Percentiles rank a stretch among this genome's conserved stretches.
Evolutionary conservation across 2,888 invertebrate species (phyloP).

Genomic region (Eristalinus aeneus): DNA sequence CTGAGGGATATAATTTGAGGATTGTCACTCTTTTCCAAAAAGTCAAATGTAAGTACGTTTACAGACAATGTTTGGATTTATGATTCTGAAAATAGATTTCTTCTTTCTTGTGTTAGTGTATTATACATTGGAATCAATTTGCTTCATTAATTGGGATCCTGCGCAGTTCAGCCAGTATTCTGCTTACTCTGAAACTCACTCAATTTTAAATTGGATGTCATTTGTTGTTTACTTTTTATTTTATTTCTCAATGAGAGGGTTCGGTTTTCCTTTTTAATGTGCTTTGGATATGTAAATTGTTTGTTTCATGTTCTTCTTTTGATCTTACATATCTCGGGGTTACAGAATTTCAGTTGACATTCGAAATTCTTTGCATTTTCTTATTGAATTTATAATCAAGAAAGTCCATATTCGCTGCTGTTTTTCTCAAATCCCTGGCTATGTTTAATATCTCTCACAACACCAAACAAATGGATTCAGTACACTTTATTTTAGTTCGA

Average conservation of each 20-base stretch:
- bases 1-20: slow-evolving; percentile 17
- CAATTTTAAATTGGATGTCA: background rate
- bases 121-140: slow-evolving; percentile 7
- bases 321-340: background rate
- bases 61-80: background rate
- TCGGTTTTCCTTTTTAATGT: background rate
- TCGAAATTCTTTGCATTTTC: background rate
- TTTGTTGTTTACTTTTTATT: background rate
- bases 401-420: background rate
- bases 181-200: background rate
- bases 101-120: background rate
- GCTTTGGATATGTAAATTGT: too few species aligned
- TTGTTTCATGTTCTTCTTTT: too few species aligned
- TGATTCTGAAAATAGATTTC: slow-evolving; percentile 22
- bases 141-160: slow-evolving; percentile 31
- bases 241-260: background rate
- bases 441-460: background rate
- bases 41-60: slow-evolving; percentile 7
- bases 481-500: background rate
- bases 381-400: background rate
- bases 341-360: background rate
- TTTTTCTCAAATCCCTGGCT: background rate
- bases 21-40: background rate
- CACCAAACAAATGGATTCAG: background rate
- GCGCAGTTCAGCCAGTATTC: slow-evolving; percentile 19